These are phyloP conservation scores for Oncorhynchus kisutch DNA, from an alignment of 2,113 vertebrate species.

Conservation along the genomic window DNA sequence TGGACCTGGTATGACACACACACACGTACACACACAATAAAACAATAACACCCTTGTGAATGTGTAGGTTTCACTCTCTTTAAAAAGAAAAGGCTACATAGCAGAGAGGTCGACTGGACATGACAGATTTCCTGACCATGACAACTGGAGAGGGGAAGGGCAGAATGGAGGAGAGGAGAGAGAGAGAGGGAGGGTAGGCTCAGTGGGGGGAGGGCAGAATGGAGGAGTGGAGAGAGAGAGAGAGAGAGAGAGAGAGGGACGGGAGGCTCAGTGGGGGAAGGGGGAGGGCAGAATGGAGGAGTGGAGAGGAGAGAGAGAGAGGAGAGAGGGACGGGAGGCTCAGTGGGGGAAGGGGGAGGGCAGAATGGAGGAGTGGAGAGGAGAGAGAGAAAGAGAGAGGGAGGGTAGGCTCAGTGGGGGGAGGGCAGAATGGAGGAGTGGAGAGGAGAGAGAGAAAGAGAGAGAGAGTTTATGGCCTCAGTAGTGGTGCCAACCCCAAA, in stretches of 20 bases:
- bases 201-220: too few species aligned
- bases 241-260: too few species aligned
- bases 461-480: background rate
- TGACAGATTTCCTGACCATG: conserved; percentile 59
- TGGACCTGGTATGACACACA: background rate
- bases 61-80: conserved; percentile 40
- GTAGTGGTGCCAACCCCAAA: conserved; percentile 39
- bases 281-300: too few species aligned
- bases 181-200: too few species aligned
- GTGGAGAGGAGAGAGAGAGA: fast-evolving
- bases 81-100: conserved; percentile 52
- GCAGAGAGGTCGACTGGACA: conserved; percentile 30
- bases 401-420: too few species aligned
- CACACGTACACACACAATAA: conserved; percentile 46
- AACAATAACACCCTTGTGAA: conserved; percentile 39
- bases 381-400: too few species aligned
- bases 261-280: too few species aligned
- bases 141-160: conserved; percentile 22
- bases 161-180: background rate
- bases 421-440: too few species aligned
- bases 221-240: too few species aligned
- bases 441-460: background rate
- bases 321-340: too few species aligned
- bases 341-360: too few species aligned
- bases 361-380: too few species aligned